Conservation (phyloP, 2,888 invertebrate species). For the Encarsia formosa region DNA sequence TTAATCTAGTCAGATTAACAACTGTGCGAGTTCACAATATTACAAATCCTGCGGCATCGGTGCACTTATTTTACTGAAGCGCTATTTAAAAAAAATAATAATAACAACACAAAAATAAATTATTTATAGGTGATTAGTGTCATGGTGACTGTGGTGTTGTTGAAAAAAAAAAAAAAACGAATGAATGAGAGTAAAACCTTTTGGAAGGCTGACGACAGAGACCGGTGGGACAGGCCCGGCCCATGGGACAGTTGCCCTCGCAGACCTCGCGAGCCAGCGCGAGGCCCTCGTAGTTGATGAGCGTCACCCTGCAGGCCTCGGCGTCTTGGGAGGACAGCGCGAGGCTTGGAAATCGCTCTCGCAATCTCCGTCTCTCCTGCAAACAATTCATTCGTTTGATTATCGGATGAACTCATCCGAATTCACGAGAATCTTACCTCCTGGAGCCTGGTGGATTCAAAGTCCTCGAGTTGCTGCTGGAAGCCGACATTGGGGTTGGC, state of each 20-base stretch:
- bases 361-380: slow-evolving; percentile 77
- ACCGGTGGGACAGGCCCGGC: slow-evolving; percentile 82
- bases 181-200: slow-evolving; percentile 38
- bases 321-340: slow-evolving; percentile 70
- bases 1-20: too few relatives aligned
- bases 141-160: not conserved
- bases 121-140: not conserved
- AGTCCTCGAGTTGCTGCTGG: slow-evolving; percentile 89
- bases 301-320: slow-evolving; percentile 70
- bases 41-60: too few relatives aligned
- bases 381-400: slow-evolving; percentile 17
- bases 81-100: too few relatives aligned
- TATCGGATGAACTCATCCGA: too few relatives aligned
- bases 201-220: slow-evolving; percentile 56
- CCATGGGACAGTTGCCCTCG: slow-evolving; percentile 81
- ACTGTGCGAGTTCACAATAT: too few relatives aligned
- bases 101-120: too few relatives aligned
- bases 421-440: slow-evolving; percentile 61
- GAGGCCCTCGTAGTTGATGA: slow-evolving; percentile 80
- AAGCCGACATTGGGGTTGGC: slow-evolving; percentile 97
- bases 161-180: not conserved
- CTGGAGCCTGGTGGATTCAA: slow-evolving; percentile 72
- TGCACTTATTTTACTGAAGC: too few relatives aligned
- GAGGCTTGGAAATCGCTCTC: slow-evolving; percentile 79
- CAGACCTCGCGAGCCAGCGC: slow-evolving; percentile 76